Evolutionary conservation across 2,888 invertebrate species (phyloP).

Genomic region (Auanema sp.): DNA sequence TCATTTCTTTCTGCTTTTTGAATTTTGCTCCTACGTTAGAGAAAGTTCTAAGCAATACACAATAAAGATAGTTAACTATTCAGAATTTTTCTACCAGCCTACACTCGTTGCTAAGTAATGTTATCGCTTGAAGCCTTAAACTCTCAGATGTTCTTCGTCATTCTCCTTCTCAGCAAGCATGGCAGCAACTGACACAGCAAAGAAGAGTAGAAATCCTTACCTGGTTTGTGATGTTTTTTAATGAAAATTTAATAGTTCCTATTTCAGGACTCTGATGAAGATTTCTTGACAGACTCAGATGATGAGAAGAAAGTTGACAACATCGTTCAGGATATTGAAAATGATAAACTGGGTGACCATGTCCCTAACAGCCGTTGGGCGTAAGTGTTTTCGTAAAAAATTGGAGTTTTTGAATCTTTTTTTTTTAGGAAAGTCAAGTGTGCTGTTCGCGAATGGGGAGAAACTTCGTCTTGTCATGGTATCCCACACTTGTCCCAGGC

Average conservation of each 20-base stretch:
- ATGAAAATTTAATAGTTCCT: background rate
- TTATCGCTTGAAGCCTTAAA: too few relatives aligned
- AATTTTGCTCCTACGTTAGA: too few relatives aligned
- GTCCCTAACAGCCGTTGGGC: constrained; percentile 35
- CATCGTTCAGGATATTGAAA: constrained; percentile 46
- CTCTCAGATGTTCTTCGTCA: too few relatives aligned
- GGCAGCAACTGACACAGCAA: too few relatives aligned
- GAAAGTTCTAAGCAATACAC: too few relatives aligned
- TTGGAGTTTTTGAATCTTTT: background rate
- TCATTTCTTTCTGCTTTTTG: too few relatives aligned
- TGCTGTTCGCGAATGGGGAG: constrained; percentile 44
- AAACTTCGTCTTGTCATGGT: constrained; percentile 46
- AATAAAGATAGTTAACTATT: too few relatives aligned
- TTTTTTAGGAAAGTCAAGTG: constrained; percentile 43
- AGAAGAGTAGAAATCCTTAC: too few relatives aligned
- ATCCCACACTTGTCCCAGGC: constrained; percentile 50
- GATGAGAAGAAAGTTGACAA: constrained; percentile 21
- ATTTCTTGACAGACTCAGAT: constrained; percentile 12
- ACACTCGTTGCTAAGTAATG: too few relatives aligned
- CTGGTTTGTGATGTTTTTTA: too few relatives aligned
- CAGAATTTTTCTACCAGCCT: too few relatives aligned
- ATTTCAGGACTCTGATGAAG: constrained; percentile 11
- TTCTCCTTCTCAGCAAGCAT: too few relatives aligned
- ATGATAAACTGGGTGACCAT: constrained; percentile 32
- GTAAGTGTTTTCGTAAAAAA: constrained; percentile 20